A percentile compares a stretch with the other conserved stretches of the same genome.
Conservation (phyloP, 2,797 vertebrate species). For the Erithacus rubecula region DNA sequence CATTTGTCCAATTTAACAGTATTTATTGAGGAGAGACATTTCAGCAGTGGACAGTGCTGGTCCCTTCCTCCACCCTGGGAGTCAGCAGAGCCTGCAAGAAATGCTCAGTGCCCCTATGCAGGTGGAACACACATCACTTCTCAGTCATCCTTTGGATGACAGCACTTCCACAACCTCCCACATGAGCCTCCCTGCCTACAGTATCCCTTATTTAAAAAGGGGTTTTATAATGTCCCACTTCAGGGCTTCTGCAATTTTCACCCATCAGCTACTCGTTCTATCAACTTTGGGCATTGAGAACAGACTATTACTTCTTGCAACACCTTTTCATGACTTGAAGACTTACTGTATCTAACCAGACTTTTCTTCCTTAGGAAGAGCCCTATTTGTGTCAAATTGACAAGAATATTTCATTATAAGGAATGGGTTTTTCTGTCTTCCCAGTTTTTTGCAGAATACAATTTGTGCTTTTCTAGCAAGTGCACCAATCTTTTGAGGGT, state of each 20-base stretch:
- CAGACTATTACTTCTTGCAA: neutral
- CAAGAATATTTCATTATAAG: neutral
- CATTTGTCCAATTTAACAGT: neutral
- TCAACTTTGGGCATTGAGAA: neutral
- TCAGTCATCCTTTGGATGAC: neutral
- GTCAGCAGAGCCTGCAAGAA: neutral
- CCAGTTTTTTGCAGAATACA: neutral
- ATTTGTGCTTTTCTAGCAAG: neutral
- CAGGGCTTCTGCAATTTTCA: neutral
- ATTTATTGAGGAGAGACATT: neutral
- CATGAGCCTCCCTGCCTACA: neutral
- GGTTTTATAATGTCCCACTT: neutral
- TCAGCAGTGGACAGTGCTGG: neutral
- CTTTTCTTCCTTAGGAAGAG: neutral
- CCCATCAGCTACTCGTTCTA: neutral
- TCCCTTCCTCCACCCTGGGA: neutral
- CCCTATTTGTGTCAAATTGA: neutral
- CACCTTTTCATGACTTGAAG: neutral
- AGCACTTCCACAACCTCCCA: neutral
- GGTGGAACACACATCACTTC: neutral
- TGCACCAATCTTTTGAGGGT: neutral
- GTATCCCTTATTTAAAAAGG: rapidly evolving
- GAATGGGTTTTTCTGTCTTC: neutral
- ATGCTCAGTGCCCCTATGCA: neutral
- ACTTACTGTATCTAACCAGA: neutral